Conservation (phyloP, 35 echinoderm and acorn worm species). For the Apostichopus japonicus region DNA sequence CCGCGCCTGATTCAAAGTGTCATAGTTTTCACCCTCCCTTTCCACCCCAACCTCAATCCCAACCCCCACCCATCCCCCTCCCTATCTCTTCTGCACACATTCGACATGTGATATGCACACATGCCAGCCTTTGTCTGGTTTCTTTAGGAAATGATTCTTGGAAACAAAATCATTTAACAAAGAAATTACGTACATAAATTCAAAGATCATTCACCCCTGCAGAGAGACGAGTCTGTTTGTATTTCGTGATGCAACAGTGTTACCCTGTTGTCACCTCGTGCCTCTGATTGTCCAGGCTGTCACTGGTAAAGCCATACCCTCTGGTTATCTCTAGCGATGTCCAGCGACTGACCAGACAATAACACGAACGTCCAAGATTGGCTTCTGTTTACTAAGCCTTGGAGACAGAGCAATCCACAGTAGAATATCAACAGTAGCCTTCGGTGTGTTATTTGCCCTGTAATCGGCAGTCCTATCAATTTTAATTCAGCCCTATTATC, state of each 20-base stretch:
- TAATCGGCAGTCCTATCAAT: neutral
- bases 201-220: too few species aligned
- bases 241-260: neutral
- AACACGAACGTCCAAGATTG: neutral
- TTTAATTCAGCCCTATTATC: neutral
- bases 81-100: neutral
- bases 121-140: too few species aligned
- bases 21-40: neutral
- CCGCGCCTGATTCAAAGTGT: neutral
- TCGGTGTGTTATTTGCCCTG: neutral
- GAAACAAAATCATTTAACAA: too few species aligned
- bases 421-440: constrained; percentile 10
- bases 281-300: neutral
- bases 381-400: neutral
- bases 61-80: neutral
- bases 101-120: too few species aligned
- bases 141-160: too few species aligned
- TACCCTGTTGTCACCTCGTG: neutral
- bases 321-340: neutral
- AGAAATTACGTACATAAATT: too few species aligned
- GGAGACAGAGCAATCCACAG: neutral
- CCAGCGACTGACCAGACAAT: neutral
- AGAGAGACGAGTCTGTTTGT: neutral
- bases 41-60: neutral
- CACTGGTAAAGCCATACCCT: neutral